A percentile compares a stretch with the other conserved stretches of the same genome.
phyloP scores from a whole-genome alignment of 2,888 invertebrate genomes.

The Stramonita haemastoma region DNA sequence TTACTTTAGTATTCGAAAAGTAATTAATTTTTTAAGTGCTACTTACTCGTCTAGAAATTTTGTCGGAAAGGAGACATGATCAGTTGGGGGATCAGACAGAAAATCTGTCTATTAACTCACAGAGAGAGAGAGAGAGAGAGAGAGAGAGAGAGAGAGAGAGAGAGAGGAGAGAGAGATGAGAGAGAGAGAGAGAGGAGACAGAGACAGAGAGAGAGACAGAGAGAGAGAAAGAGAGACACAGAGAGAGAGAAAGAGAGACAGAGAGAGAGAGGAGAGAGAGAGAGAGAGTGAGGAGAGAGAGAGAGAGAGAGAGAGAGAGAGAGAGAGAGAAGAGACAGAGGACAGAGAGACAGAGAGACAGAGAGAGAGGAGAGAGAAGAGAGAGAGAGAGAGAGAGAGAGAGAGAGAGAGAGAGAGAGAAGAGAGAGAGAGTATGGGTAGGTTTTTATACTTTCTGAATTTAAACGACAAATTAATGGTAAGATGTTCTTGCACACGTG shows the following conservation, averaged over 20 bases:
- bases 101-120: background rate
- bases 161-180: background rate
- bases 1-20: background rate
- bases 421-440: no score
- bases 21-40: background rate
- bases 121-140: background rate
- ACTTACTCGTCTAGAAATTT: background rate
- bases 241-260: background rate
- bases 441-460: no score
- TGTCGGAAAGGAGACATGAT: background rate
- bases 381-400: background rate
- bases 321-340: background rate
- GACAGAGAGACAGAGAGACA: background rate
- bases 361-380: background rate
- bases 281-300: background rate
- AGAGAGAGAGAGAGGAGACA: background rate
- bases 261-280: no score
- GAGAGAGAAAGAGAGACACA: no score
- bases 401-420: background rate
- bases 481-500: no score
- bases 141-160: background rate
- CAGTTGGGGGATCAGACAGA: background rate
- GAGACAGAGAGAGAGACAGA: background rate
- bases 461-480: no score
- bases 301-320: background rate